These are phyloP conservation scores for Paedocypris sp. DNA, from an alignment of 2,113 vertebrate genomes.

Conservation along the genomic window DNA sequence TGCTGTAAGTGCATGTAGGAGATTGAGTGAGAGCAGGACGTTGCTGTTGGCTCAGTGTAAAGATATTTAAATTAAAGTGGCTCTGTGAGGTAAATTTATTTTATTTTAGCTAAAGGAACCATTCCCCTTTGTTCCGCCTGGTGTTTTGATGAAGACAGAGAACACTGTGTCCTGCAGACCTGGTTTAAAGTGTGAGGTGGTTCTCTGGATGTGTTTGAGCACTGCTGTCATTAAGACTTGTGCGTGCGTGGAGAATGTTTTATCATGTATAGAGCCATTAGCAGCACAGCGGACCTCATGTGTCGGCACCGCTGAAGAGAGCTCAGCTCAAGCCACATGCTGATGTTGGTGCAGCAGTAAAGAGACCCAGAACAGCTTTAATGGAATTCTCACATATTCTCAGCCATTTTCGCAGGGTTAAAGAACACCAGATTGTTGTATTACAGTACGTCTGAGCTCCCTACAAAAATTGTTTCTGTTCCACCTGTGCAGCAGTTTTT, in stretches of 20 bases:
- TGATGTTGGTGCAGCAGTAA: constrained; percentile 22
- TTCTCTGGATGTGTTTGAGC: background rate
- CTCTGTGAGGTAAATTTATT: too few relatives aligned
- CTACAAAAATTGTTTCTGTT: too few relatives aligned
- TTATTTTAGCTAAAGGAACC: too few relatives aligned
- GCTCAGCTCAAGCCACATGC: background rate
- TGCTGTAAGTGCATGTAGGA: background rate
- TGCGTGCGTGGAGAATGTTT: background rate
- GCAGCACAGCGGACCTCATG: background rate
- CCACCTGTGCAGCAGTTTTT: too few relatives aligned
- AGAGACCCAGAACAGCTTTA: constrained; percentile 19
- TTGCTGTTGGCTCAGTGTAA: too few relatives aligned
- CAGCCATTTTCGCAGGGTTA: constrained; percentile 6
- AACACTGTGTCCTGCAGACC: constrained; percentile 9
- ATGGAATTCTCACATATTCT: constrained; percentile 23
- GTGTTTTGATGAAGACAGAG: too few relatives aligned
- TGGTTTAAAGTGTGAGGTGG: background rate
- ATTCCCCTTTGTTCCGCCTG: too few relatives aligned
- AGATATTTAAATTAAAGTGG: too few relatives aligned
- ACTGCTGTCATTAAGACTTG: background rate
- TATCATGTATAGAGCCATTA: background rate
- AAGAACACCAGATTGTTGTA: too few relatives aligned
- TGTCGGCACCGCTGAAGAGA: background rate
- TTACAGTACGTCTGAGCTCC: too few relatives aligned
- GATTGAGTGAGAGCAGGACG: background rate